Percentiles rank a stretch among this genome's conserved stretches.
These are phyloP conservation scores for Acronicta aceris DNA, from an alignment of 2,888 invertebrate species.

Conservation along the genomic window DNA sequence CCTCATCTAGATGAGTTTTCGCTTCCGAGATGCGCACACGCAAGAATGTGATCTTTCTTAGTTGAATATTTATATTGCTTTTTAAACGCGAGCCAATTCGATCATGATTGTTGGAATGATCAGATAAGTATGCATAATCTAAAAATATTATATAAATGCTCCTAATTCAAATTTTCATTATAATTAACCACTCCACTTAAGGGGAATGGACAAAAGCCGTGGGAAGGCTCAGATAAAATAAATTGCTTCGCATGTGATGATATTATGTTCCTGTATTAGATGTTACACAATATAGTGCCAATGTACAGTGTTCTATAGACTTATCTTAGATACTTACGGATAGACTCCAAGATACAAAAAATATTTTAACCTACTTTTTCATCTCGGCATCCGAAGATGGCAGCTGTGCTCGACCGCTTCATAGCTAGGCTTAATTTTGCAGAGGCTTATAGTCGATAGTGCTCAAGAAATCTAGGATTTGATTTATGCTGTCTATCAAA, in stretches of 20 bases:
- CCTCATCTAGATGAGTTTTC: slow-evolving; percentile 44
- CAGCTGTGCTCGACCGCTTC: slow-evolving; percentile 57
- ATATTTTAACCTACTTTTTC: slow-evolving; percentile 68
- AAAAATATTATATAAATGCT: slow-evolving; percentile 50
- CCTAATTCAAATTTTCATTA: slow-evolving; percentile 52
- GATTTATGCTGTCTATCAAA: slow-evolving; percentile 42
- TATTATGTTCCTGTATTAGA: slow-evolving; percentile 20
- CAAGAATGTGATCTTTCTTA: slow-evolving; percentile 42
- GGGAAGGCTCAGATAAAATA: slow-evolving; percentile 71
- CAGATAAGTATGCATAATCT: slow-evolving; percentile 39
- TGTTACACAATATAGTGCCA: slow-evolving; percentile 1
- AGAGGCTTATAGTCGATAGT: slow-evolving; percentile 43
- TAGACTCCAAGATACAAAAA: slow-evolving; percentile 50
- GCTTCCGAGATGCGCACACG: slow-evolving; percentile 40
- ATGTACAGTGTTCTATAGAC: not conserved
- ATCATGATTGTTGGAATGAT: slow-evolving; percentile 11
- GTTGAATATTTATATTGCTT: slow-evolving; percentile 46
- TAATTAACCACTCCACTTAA: slow-evolving; percentile 62
- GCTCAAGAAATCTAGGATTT: slow-evolving; percentile 34
- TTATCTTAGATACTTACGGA: slow-evolving; percentile 10
- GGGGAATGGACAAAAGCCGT: slow-evolving; percentile 62
- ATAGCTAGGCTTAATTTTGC: slow-evolving; percentile 45
- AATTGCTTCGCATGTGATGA: slow-evolving; percentile 50
- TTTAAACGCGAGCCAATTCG: slow-evolving; percentile 22
- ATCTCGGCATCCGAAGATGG: slow-evolving; percentile 51